Conservation (phyloP, 2,888 invertebrate species). For the Platynereis dumerilii region DNA sequence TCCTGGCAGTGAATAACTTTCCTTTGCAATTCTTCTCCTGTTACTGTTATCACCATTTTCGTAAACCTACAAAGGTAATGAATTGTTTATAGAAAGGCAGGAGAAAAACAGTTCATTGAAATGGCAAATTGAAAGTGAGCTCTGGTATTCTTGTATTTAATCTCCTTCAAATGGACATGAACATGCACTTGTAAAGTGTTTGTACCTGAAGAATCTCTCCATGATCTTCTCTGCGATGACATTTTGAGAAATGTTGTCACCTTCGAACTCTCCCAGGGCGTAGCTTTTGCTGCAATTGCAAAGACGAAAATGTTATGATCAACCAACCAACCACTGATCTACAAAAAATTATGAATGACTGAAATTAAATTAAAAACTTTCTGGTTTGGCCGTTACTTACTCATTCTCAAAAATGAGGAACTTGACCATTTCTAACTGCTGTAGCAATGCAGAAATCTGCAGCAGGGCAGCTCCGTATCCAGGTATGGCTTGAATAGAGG, state of each 20-base stretch:
- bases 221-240: conserved; percentile 55
- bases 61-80: conserved; percentile 50
- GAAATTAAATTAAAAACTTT: too few species aligned
- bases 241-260: conserved; percentile 55
- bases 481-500: conserved; percentile 50
- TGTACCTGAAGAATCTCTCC: conserved; percentile 50
- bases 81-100: too few species aligned
- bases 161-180: too few species aligned
- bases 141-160: too few species aligned
- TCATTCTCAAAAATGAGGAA: conserved; percentile 56
- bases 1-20: conserved; percentile 57
- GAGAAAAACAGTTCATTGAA: not conserved
- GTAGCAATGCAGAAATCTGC: conserved; percentile 53
- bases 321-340: not conserved
- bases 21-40: conserved; percentile 53
- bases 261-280: conserved; percentile 54
- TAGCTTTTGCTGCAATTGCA: conserved; percentile 51
- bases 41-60: conserved; percentile 55
- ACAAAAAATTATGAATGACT: too few species aligned
- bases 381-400: too few species aligned
- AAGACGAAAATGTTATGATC: not conserved
- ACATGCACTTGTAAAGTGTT: not conserved
- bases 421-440: conserved; percentile 54
- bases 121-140: not conserved
- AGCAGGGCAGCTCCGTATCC: conserved; percentile 55